phyloP scores from a whole-genome alignment of 1,140 invertebrate species.

The Venustaconcha ellipsiformis region DNA sequence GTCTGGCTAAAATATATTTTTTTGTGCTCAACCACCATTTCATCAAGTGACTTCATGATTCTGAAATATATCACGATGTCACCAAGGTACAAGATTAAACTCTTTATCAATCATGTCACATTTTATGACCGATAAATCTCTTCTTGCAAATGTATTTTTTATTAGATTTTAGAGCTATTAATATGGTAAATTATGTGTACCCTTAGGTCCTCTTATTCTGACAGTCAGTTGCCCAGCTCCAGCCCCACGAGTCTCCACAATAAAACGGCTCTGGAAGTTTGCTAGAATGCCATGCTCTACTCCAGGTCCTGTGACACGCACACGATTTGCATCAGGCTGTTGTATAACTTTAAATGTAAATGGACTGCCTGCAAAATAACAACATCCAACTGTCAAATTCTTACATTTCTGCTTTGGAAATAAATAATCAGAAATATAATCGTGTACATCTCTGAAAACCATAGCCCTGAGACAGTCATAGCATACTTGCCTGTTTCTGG shows the following conservation, averaged over 20 bases:
- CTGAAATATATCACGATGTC: no score
- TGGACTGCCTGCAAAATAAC: constrained; percentile 79
- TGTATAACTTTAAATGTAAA: constrained; percentile 86
- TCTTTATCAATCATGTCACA: no score
- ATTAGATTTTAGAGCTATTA: no score
- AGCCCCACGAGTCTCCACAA: constrained; percentile 97
- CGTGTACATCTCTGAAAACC: neutral
- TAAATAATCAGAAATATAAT: neutral
- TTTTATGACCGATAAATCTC: no score
- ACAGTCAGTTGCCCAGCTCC: constrained; percentile 87
- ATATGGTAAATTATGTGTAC: constrained; percentile 56
- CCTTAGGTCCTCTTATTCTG: constrained; percentile 96
- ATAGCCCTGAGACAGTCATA: neutral
- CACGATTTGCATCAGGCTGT: constrained; percentile 95
- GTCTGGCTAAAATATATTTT: no score
- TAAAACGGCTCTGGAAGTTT: constrained; percentile 95
- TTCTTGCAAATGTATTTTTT: no score
- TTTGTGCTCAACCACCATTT: no score
- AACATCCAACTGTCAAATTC: neutral
- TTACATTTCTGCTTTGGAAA: neutral
- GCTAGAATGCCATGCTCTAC: constrained; percentile 97
- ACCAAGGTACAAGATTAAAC: no score
- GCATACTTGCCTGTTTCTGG: neutral
- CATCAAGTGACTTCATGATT: no score
- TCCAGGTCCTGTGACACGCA: constrained; percentile 86